A percentile compares a stretch with the other conserved stretches of the same genome.
Evolutionary conservation across 2,797 vertebrate genomes (phyloP).

Genomic region (Carduelis carduelis): DNA sequence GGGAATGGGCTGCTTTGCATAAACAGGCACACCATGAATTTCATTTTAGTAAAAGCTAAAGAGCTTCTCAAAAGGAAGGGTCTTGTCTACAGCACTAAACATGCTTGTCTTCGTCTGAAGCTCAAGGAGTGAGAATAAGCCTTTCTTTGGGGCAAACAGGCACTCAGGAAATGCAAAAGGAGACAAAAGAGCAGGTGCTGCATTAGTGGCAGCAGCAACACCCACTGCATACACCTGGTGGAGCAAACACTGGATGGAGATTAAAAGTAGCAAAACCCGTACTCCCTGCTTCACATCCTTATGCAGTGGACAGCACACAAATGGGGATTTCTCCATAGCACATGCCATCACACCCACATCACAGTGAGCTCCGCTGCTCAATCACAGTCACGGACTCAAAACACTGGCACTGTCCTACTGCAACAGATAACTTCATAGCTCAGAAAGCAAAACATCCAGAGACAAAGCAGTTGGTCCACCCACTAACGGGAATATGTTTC

Average conservation of each 20-base stretch:
- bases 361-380: background rate
- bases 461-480: background rate
- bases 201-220: background rate
- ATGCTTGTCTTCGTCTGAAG: background rate
- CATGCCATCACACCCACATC: background rate
- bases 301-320: fast-evolving
- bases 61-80: background rate
- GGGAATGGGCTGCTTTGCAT: background rate
- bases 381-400: background rate
- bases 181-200: background rate
- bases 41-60: background rate
- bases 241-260: background rate
- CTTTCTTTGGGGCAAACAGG: background rate
- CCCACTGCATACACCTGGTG: background rate
- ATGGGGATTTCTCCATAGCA: background rate
- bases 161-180: background rate
- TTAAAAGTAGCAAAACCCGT: background rate
- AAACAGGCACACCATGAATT: background rate
- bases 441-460: background rate
- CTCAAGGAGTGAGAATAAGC: background rate
- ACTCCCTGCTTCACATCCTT: background rate
- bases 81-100: background rate
- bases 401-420: fast-evolving
- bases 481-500: background rate
- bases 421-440: background rate